Evolutionary conservation across 1,140 invertebrate species (phyloP).

Genomic region (Cherax destructor): DNA sequence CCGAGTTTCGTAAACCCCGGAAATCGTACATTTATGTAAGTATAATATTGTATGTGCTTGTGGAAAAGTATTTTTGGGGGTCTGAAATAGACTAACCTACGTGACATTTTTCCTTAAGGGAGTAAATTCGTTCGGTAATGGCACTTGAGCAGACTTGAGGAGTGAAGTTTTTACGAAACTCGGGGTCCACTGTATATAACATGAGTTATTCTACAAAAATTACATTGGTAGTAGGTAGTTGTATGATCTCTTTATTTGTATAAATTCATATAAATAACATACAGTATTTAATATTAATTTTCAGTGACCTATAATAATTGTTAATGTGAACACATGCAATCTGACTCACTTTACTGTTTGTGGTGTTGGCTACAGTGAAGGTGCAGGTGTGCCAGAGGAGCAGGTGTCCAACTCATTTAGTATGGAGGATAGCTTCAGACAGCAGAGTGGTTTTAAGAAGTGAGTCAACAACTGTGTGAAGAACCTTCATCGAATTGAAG

Average conservation of each 20-base stretch:
- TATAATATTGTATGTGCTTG: too few relatives aligned
- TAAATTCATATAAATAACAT: not conserved
- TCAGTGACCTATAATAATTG: not conserved
- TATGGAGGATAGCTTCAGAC: not conserved
- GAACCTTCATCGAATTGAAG: not conserved
- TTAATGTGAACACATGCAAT: not conserved
- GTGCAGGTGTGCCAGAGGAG: not conserved
- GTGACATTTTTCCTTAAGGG: too few relatives aligned
- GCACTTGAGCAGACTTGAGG: too few relatives aligned
- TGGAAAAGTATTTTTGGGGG: too few relatives aligned
- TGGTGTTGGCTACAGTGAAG: conserved; percentile 1
- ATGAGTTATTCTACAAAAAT: not conserved
- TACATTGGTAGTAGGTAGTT: not conserved
- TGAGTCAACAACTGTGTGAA: not conserved
- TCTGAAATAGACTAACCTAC: too few relatives aligned
- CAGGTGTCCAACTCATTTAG: not conserved
- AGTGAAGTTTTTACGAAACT: too few relatives aligned
- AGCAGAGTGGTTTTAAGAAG: not conserved
- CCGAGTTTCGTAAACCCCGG: too few relatives aligned
- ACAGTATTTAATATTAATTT: not conserved
- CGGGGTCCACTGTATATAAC: too few relatives aligned
- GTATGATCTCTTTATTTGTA: not conserved
- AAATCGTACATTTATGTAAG: too few relatives aligned
- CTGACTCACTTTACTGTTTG: not conserved
- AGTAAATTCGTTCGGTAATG: too few relatives aligned